Evolutionary conservation across 2,797 vertebrate genomes (phyloP).

Genomic region (Chloroceryle inda): DNA sequence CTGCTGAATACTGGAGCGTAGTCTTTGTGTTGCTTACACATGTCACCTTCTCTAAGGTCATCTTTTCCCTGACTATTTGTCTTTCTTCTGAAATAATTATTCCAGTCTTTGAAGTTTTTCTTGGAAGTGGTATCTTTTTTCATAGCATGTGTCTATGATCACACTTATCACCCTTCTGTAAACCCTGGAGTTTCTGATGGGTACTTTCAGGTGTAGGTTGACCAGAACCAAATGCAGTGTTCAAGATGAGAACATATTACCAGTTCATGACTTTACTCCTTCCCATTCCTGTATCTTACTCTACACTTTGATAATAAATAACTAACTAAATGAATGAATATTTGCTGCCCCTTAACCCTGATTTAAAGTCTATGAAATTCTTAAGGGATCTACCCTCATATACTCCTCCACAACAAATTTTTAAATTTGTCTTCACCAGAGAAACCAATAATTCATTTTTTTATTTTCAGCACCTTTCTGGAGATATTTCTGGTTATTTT

Average conservation of each 20-base stretch:
- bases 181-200: neutral
- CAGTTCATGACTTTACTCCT: neutral
- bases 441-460: neutral
- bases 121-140: neutral
- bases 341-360: neutral
- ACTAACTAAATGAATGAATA: neutral
- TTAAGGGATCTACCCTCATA: neutral
- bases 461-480: neutral
- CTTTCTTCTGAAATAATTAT: neutral
- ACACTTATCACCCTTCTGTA: neutral
- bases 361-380: neutral
- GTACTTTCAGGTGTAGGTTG: neutral
- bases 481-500: neutral
- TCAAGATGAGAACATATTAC: neutral
- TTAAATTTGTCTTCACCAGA: neutral
- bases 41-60: neutral
- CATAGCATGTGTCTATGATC: rapidly evolving
- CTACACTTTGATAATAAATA: neutral
- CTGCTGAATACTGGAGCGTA: rapidly evolving
- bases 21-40: neutral
- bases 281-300: neutral
- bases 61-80: neutral
- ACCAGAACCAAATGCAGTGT: neutral
- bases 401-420: neutral
- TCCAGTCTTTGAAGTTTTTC: neutral